Evolutionary conservation across 2,797 vertebrate genomes (phyloP).

Genomic region (Iguana delicatissima): DNA sequence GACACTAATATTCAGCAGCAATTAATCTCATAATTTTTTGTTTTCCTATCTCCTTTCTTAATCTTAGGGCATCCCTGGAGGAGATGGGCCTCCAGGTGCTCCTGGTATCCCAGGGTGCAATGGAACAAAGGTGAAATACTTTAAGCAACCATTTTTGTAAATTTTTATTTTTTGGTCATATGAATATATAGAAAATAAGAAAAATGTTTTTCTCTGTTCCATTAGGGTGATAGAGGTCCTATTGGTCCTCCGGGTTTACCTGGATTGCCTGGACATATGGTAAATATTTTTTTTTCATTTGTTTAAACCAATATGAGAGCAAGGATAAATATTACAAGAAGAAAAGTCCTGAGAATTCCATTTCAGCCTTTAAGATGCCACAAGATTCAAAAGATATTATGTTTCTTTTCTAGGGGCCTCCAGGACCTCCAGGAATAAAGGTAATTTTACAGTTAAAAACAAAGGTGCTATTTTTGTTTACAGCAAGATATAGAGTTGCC

Average conservation of each 20-base stretch:
- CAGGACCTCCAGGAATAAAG: constrained; percentile 90
- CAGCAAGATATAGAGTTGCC: background rate
- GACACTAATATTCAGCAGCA: rapidly evolving
- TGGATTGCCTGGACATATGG: constrained; percentile 87
- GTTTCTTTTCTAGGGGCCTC: constrained; percentile 85
- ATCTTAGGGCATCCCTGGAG: constrained; percentile 92
- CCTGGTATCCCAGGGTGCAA: constrained; percentile 97
- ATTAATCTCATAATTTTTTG: constrained; percentile 2
- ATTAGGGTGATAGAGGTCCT: constrained; percentile 91
- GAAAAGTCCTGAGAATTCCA: background rate
- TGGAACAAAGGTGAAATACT: constrained; percentile 91
- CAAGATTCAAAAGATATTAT: constrained; percentile 2
- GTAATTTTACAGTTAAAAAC: constrained; percentile 72
- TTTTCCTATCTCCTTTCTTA: constrained; percentile 39
- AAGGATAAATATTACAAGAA: background rate
- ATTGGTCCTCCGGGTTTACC: constrained; percentile 85
- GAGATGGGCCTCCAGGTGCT: constrained; percentile 91
- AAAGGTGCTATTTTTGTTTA: background rate
- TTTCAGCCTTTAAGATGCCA: background rate
- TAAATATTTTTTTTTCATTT: constrained; percentile 74
- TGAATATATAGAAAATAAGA: background rate
- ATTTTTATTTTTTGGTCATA: background rate
- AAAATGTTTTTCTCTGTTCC: constrained; percentile 53
- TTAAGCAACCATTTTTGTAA: background rate
- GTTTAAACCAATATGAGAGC: background rate